Evolutionary conservation across 2,113 vertebrate genomes (phyloP).

Genomic region (Nerophis ophidion): DNA sequence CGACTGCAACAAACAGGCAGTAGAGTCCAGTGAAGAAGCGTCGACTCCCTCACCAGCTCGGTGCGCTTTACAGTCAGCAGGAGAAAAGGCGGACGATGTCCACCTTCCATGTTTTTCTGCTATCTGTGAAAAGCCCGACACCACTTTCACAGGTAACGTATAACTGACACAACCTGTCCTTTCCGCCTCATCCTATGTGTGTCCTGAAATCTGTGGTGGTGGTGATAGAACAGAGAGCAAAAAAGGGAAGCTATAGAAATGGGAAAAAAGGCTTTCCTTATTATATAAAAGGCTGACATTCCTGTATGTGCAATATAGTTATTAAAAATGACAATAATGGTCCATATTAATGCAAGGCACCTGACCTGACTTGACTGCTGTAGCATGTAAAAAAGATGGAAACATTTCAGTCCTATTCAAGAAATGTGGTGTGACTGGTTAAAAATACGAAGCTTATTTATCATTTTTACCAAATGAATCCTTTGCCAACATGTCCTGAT

Average conservation of each 20-base stretch:
- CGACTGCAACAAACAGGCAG: constrained; percentile 45
- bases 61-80: constrained; percentile 30
- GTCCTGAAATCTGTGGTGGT: constrained; percentile 47
- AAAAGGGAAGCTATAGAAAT: constrained; percentile 29
- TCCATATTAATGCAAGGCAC: constrained; percentile 14
- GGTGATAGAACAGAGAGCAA: constrained; percentile 43
- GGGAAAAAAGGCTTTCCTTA: constrained; percentile 24
- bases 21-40: constrained; percentile 20
- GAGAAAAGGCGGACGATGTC: constrained; percentile 46
- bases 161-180: constrained; percentile 45
- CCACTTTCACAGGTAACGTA: constrained; percentile 78
- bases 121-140: constrained; percentile 72
- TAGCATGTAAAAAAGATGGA: constrained; percentile 11
- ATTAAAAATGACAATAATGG: constrained; percentile 33
- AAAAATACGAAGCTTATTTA: constrained; percentile 47
- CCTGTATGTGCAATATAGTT: constrained; percentile 76
- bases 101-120: constrained; percentile 67
- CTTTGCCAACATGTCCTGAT: constrained; percentile 26
- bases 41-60: constrained; percentile 15
- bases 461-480: constrained; percentile 50
- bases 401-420: constrained; percentile 7
- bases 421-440: constrained; percentile 45
- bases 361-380: not conserved
- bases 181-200: constrained; percentile 33
- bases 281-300: constrained; percentile 59